Conservation (phyloP, 23 tunicate species). For the Styela plicata region DNA sequence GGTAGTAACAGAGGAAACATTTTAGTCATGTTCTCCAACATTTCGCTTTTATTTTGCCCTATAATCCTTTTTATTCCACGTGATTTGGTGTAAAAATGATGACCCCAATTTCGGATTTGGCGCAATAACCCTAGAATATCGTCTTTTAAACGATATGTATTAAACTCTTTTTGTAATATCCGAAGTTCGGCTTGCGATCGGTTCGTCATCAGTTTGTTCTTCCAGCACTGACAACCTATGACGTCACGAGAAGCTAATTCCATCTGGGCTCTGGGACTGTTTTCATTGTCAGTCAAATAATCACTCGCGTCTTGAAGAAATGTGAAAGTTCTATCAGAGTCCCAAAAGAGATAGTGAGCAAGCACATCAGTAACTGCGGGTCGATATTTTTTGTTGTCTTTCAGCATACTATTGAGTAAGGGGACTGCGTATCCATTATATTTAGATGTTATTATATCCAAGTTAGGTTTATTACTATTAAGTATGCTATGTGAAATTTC, state of each 20-base stretch:
- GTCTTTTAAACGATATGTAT: not conserved
- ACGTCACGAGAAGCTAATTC: not conserved
- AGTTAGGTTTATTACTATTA: not conserved
- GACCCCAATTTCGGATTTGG: constrained; percentile 13
- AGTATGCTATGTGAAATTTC: not conserved
- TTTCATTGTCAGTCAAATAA: not conserved
- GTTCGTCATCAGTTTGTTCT: not conserved
- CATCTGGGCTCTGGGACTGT: not conserved
- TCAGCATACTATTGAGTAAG: not conserved
- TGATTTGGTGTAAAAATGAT: not conserved
- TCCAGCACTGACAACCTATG: not conserved
- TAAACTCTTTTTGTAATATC: constrained; percentile 4
- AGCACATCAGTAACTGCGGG: not conserved
- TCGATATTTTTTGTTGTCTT: not conserved
- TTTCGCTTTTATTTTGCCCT: not conserved
- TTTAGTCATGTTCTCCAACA: not conserved
- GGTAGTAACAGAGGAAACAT: not conserved
- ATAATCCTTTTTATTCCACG: not conserved
- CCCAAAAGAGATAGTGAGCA: not conserved
- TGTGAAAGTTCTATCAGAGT: not conserved
- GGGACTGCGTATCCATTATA: not conserved
- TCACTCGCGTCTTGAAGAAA: not conserved
- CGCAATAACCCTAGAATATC: not conserved
- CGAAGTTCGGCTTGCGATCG: not conserved
- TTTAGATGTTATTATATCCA: not conserved